These are phyloP conservation scores for Aramus guarauna DNA, from an alignment of 2,113 vertebrate species.

Conservation along the genomic window DNA sequence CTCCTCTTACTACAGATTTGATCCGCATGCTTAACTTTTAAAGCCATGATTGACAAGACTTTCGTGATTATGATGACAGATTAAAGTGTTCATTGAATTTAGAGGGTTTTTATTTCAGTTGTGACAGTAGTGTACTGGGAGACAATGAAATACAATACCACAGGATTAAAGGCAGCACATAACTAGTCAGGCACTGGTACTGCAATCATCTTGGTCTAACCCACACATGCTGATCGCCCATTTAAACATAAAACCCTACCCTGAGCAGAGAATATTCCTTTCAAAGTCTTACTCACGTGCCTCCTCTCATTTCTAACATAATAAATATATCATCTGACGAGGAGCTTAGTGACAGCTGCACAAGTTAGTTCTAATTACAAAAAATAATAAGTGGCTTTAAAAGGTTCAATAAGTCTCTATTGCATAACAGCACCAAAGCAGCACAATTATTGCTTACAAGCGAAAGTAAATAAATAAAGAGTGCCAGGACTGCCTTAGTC, in stretches of 20 bases:
- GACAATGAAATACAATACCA: conserved; percentile 75
- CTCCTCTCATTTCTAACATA: conserved; percentile 66
- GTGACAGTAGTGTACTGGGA: conserved; percentile 57
- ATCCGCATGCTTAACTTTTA: conserved; percentile 60
- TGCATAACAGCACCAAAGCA: conserved; percentile 36
- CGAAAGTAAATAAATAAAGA: not conserved
- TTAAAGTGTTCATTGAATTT: conserved; percentile 68
- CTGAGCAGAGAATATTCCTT: conserved; percentile 61
- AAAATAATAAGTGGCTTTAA: conserved; percentile 55
- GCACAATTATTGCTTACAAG: not conserved
- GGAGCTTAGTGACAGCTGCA: conserved; percentile 79
- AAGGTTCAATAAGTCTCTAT: conserved; percentile 48
- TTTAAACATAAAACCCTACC: conserved; percentile 70
- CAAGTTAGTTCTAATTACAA: conserved; percentile 44
- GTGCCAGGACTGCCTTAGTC: not conserved
- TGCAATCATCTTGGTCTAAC: conserved; percentile 63
- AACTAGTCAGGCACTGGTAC: conserved; percentile 54
- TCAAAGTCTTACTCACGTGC: conserved; percentile 68
- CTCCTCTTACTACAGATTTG: conserved; percentile 61
- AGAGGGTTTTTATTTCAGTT: conserved; percentile 72
- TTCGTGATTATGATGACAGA: conserved; percentile 70
- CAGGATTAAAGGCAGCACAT: conserved; percentile 73
- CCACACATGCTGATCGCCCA: conserved; percentile 63
- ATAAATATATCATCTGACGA: conserved; percentile 72
- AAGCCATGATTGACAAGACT: conserved; percentile 65